phyloP scores from a whole-genome alignment of 2,888 invertebrate genomes.

The Andrena minutula region DNA sequence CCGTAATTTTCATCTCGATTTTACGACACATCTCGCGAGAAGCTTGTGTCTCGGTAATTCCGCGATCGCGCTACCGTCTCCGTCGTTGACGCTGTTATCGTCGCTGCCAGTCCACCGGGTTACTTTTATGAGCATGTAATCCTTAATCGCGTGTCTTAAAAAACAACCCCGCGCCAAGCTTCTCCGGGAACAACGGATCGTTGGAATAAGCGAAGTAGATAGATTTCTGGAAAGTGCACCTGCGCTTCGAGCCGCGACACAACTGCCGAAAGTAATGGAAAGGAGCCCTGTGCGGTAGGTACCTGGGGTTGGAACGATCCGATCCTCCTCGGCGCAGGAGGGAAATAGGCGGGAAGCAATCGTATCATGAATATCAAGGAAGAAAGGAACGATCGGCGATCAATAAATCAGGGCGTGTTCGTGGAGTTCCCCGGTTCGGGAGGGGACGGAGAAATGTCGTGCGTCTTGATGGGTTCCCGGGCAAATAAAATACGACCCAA shows the following conservation, averaged over 20 bases:
- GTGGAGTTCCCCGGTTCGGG: conserved; percentile 29
- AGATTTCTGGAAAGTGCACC: conserved; percentile 6
- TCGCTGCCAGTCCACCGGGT: neutral
- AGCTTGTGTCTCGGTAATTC: conserved; percentile 34
- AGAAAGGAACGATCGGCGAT: conserved; percentile 64
- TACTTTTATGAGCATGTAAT: neutral
- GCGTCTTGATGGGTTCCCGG: conserved; percentile 50
- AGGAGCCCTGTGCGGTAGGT: conserved; percentile 7
- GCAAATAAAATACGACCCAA: conserved; percentile 79
- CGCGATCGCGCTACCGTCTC: conserved; percentile 27
- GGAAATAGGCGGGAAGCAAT: conserved; percentile 57
- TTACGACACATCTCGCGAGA: conserved; percentile 46
- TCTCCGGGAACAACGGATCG: neutral
- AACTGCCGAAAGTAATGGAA: conserved; percentile 31
- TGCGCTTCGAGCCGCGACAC: neutral
- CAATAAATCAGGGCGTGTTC: conserved; percentile 72
- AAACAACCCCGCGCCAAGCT: neutral
- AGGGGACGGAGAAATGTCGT: conserved; percentile 41
- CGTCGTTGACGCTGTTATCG: neutral
- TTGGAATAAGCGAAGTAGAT: neutral
- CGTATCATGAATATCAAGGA: conserved; percentile 53
- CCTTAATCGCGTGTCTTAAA: neutral
- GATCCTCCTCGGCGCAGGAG: conserved; percentile 12
- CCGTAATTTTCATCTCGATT: conserved; percentile 60
- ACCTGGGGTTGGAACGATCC: neutral